Percentiles rank a stretch among this genome's conserved stretches.
Evolutionary conservation across 2,113 vertebrate genomes (phyloP).

Genomic region (Sceloporus tristichus): DNA sequence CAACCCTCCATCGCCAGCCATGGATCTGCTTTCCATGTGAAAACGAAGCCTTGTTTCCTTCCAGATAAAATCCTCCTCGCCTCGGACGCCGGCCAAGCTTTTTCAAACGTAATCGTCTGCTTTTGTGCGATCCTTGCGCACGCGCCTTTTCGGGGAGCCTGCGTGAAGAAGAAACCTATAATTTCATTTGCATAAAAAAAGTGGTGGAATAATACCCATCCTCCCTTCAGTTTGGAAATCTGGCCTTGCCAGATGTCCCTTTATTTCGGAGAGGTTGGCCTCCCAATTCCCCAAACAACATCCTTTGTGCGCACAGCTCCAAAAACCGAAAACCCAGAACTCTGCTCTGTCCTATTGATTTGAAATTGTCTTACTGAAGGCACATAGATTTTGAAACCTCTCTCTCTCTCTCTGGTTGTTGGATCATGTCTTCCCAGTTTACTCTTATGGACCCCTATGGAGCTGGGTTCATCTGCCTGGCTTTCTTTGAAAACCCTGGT

Average conservation of each 20-base stretch:
- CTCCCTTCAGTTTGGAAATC: background rate
- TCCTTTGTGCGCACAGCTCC: background rate
- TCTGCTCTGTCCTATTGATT: background rate
- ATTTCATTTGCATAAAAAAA: background rate
- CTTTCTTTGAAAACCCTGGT: too few relatives aligned
- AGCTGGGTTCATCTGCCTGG: too few relatives aligned
- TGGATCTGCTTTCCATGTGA: background rate
- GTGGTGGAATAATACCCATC: background rate
- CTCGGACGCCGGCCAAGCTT: background rate
- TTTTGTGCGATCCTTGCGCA: background rate
- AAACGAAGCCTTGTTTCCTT: background rate
- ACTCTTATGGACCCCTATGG: too few relatives aligned
- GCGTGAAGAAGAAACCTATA: background rate
- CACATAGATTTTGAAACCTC: too few relatives aligned
- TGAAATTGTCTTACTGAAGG: background rate
- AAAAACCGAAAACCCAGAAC: background rate
- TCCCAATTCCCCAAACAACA: background rate
- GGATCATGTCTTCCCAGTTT: too few relatives aligned
- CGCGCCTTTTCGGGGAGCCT: background rate
- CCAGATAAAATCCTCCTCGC: background rate
- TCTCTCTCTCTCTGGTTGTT: too few relatives aligned
- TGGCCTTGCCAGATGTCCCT: constrained; percentile 26
- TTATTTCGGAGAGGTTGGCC: background rate
- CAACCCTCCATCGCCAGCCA: background rate
- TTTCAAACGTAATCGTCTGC: background rate